phyloP scores from a whole-genome alignment of 2,797 vertebrate genomes.

The Gymnodraco acuticeps region DNA sequence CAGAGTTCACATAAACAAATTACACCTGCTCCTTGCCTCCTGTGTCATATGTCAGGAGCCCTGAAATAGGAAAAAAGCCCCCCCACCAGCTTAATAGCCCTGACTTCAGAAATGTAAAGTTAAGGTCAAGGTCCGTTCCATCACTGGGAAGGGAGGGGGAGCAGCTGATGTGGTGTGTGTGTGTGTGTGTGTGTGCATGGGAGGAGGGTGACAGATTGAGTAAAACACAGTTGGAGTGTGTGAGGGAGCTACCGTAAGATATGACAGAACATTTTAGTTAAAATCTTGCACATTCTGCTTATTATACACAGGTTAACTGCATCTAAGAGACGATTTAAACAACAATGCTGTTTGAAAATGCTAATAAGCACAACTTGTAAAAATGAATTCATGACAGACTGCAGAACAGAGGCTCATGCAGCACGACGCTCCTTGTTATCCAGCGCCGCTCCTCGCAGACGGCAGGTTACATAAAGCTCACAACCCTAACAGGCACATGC shows the following conservation, averaged over 20 bases:
- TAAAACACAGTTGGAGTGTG: background rate
- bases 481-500: constrained; percentile 61
- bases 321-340: constrained; percentile 18
- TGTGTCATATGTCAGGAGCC: constrained; percentile 72
- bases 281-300: constrained; percentile 9
- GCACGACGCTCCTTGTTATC: constrained; percentile 48
- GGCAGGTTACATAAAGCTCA: constrained; percentile 68
- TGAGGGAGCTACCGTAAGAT: constrained; percentile 7
- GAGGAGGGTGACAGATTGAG: constrained; percentile 6
- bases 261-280: constrained; percentile 2
- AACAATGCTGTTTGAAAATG: constrained; percentile 36
- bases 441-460: constrained; percentile 43
- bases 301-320: background rate
- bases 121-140: constrained; percentile 81
- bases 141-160: constrained; percentile 32
- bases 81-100: constrained; percentile 62
- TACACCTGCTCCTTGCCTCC: constrained; percentile 73
- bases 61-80: constrained; percentile 64
- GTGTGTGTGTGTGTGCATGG: constrained; percentile 6
- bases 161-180: constrained; percentile 47
- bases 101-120: constrained; percentile 79
- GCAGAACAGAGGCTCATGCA: constrained; percentile 17
- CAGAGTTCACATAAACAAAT: constrained; percentile 81
- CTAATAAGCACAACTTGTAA: constrained; percentile 23
- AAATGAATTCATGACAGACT: constrained; percentile 10